Conservation (phyloP, 2,797 vertebrate species). For the Gadopsis bispinosus region DNA sequence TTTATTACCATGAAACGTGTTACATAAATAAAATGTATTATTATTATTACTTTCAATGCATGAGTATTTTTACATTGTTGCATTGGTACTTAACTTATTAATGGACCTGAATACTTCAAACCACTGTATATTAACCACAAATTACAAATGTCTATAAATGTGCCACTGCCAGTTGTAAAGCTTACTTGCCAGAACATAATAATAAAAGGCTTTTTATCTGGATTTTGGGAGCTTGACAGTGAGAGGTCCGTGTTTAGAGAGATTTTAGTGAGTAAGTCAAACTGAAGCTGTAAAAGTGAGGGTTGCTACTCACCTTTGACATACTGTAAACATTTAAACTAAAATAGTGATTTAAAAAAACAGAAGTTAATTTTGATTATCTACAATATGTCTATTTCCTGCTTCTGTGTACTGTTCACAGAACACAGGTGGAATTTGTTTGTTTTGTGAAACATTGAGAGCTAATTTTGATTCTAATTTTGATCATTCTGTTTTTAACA, state of each 20-base stretch:
- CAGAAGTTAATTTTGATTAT: background rate
- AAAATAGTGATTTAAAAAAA: background rate
- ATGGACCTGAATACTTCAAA: too few relatives aligned
- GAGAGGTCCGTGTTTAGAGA: background rate
- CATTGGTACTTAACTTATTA: too few relatives aligned
- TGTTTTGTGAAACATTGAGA: background rate
- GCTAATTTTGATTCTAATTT: background rate
- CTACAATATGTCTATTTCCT: background rate
- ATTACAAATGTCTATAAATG: background rate
- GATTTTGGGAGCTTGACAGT: background rate
- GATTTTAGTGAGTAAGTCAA: background rate
- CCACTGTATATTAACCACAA: too few relatives aligned
- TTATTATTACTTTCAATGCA: too few relatives aligned
- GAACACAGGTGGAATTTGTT: background rate
- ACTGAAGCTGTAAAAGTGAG: background rate
- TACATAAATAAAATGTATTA: too few relatives aligned
- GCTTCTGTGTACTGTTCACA: background rate
- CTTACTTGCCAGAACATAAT: background rate
- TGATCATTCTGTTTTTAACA: background rate
- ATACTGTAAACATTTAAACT: background rate
- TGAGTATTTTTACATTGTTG: too few relatives aligned
- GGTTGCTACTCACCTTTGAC: background rate
- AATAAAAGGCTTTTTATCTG: background rate
- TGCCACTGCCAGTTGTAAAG: background rate
- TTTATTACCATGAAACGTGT: too few relatives aligned